Conservation (phyloP, 2,113 vertebrate species). For the Passer montanus region DNA sequence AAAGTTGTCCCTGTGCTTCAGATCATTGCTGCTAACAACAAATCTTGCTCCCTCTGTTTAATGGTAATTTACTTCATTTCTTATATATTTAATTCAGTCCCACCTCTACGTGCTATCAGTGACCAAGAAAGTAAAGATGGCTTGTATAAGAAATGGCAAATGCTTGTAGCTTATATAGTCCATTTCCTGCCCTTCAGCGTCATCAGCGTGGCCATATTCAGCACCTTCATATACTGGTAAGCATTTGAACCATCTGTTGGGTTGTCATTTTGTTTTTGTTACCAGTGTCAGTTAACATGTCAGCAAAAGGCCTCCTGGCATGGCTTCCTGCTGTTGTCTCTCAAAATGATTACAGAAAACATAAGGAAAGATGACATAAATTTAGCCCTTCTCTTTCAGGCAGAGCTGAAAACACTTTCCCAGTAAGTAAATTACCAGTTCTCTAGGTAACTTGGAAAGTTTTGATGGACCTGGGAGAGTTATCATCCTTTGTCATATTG, state of each 20-base stretch:
- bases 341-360: not conserved
- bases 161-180: constrained; percentile 91
- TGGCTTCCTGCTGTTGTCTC: not conserved
- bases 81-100: constrained; percentile 72
- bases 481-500: not conserved
- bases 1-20: not conserved
- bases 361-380: not conserved
- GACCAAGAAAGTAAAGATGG: constrained; percentile 95
- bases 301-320: not conserved
- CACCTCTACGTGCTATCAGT: constrained; percentile 85
- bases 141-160: constrained; percentile 94
- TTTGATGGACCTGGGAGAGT: not conserved
- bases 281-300: not conserved
- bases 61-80: not conserved
- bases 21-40: not conserved
- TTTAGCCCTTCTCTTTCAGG: not conserved
- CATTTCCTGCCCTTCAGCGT: constrained; percentile 92
- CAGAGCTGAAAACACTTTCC: not conserved
- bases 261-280: not conserved
- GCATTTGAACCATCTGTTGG: not conserved
- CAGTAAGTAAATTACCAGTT: not conserved
- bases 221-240: constrained; percentile 91
- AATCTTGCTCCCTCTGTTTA: not conserved
- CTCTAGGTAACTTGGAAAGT: not conserved
- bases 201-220: constrained; percentile 83